phyloP scores from a whole-genome alignment of 2,797 vertebrate genomes.

The Coilia nasus region DNA sequence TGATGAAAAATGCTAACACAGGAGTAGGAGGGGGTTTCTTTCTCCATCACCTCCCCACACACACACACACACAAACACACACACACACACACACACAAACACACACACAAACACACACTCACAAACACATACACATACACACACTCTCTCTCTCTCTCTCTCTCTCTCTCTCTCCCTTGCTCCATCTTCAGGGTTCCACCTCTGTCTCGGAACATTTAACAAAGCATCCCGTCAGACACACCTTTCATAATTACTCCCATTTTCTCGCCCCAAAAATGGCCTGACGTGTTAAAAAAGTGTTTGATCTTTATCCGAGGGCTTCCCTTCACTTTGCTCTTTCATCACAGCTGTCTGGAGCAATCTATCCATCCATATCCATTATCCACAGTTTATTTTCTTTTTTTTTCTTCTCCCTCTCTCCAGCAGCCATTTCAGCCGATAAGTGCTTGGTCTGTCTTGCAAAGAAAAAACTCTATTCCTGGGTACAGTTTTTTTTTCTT shows the following conservation, averaged over 20 bases:
- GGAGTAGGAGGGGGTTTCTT: too few species aligned
- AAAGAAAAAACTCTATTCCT: neutral
- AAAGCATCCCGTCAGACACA: neutral
- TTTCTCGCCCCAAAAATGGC: neutral
- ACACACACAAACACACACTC: slow-evolving; percentile 6
- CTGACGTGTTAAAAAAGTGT: neutral
- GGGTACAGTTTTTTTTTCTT: neutral
- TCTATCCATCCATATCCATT: slow-evolving; percentile 5
- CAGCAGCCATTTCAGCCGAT: neutral
- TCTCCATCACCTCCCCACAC: too few species aligned
- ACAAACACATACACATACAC: neutral
- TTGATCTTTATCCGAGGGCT: neutral
- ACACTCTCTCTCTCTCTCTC: neutral
- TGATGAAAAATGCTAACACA: slow-evolving; percentile 38
- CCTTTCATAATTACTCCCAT: neutral
- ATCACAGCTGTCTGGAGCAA: neutral
- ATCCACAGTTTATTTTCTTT: neutral
- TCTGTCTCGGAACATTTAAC: neutral
- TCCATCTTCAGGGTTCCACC: neutral
- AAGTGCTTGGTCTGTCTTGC: neutral
- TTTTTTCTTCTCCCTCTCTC: too few species aligned
- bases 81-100: neutral
- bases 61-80: too few species aligned
- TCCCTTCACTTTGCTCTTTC: neutral
- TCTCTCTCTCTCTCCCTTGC: neutral